These are phyloP conservation scores for Catalaphyllia jardinei DNA, from an alignment of 64 coral and sea anemone genomes.

Conservation along the genomic window DNA sequence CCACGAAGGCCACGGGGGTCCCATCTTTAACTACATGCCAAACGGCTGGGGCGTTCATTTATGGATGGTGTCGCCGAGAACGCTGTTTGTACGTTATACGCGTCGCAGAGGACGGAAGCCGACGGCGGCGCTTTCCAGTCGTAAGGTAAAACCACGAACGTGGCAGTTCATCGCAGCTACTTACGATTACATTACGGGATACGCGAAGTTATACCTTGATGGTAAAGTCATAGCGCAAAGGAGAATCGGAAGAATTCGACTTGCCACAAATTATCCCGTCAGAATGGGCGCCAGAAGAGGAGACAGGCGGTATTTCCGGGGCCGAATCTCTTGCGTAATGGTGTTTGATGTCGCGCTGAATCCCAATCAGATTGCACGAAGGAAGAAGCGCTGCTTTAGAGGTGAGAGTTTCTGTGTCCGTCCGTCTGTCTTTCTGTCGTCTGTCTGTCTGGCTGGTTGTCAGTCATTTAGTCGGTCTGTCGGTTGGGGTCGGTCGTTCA, in stretches of 20 bases:
- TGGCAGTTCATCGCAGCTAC: conserved; percentile 84
- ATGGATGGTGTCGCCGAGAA: conserved; percentile 62
- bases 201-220: conserved; percentile 69
- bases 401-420: conserved; percentile 1
- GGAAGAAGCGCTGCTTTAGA: conserved; percentile 56
- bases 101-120: conserved; percentile 34
- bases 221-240: conserved; percentile 58
- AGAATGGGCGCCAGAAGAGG: conserved; percentile 45
- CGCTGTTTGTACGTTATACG: conserved; percentile 45
- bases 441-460: too few species aligned
- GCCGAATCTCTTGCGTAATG: conserved; percentile 75
- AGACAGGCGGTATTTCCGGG: conserved; percentile 59
- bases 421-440: neutral
- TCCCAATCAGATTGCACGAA: conserved; percentile 45
- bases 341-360: conserved; percentile 80
- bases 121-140: conserved; percentile 23
- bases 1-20: conserved; percentile 54
- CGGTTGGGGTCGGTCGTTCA: neutral
- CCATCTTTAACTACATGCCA: conserved; percentile 72
- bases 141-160: conserved; percentile 37
- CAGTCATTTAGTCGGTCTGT: neutral
- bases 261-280: conserved; percentile 67
- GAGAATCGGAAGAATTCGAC: conserved; percentile 55
- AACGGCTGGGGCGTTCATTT: conserved; percentile 72
- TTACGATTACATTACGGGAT: conserved; percentile 60